Evolutionary conservation across 1,140 invertebrate species (phyloP).

Genomic region (Dinoponera quadriceps): DNA sequence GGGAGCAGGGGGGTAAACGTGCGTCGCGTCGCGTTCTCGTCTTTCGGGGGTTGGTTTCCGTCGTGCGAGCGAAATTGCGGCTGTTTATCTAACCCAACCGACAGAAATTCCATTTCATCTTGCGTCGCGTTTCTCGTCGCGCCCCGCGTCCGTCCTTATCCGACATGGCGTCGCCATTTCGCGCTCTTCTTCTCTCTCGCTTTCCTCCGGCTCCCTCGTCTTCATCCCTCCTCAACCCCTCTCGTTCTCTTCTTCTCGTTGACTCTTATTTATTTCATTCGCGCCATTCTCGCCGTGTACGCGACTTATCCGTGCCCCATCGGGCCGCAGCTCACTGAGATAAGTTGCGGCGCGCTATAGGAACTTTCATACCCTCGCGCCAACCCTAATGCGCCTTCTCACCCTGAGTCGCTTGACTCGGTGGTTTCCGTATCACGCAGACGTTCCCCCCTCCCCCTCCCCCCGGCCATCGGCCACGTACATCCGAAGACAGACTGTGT

Average conservation of each 20-base stretch:
- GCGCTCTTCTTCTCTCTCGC: constrained; percentile 1
- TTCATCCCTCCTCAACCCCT: neutral
- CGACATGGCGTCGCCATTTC: neutral
- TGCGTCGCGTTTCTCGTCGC: constrained; percentile 34
- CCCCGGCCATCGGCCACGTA: constrained; percentile 55
- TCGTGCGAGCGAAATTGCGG: constrained; percentile 73
- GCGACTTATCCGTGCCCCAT: constrained; percentile 45
- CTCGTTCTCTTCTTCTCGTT: constrained; percentile 39
- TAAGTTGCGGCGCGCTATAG: constrained; percentile 36
- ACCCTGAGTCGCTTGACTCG: neutral
- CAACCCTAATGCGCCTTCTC: constrained; percentile 14
- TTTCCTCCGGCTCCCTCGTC: neutral
- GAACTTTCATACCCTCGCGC: neutral
- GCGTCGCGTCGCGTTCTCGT: constrained; percentile 40
- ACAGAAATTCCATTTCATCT: constrained; percentile 78
- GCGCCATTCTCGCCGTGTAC: constrained; percentile 34
- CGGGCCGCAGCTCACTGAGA: constrained; percentile 28
- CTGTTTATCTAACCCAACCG: constrained; percentile 77
- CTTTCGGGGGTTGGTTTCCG: constrained; percentile 56
- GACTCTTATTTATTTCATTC: constrained; percentile 74
- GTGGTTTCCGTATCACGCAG: constrained; percentile 27
- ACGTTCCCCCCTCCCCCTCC: constrained; percentile 36
- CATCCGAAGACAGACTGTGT: constrained; percentile 30
- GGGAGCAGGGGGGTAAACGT: neutral
- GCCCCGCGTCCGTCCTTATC: constrained; percentile 13